Percentiles rank a stretch among this genome's conserved stretches.
Conservation (phyloP, 2,888 invertebrate species). For the Lycocerus yunnanus region DNA sequence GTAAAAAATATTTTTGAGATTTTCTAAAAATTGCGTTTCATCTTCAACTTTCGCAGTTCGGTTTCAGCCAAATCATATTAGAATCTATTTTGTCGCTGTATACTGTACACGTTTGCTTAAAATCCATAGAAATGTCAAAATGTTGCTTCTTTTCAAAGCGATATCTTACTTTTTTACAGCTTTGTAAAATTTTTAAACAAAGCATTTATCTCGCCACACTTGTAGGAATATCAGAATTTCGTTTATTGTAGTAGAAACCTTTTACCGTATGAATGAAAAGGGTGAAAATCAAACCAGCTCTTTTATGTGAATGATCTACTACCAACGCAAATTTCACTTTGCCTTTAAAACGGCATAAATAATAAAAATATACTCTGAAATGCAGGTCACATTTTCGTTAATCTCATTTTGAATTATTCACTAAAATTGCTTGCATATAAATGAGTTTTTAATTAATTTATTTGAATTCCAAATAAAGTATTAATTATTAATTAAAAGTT, state of each 20-base stretch:
- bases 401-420: neutral
- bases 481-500: neutral
- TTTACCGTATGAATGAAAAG: neutral
- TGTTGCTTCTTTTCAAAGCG: neutral
- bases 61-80: neutral
- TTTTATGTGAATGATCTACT: neutral
- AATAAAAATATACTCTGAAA: neutral
- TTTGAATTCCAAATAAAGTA: neutral
- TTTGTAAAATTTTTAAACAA: neutral
- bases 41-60: too few species aligned
- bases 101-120: neutral
- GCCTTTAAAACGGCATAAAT: neutral
- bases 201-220: neutral
- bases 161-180: neutral
- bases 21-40: too few species aligned
- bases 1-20: too few species aligned
- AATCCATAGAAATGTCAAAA: neutral
- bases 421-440: neutral
- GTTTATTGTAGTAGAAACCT: neutral
- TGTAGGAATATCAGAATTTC: neutral
- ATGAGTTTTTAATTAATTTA: neutral
- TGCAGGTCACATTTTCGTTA: neutral
- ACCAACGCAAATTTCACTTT: neutral
- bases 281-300: neutral
- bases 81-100: neutral